These are phyloP conservation scores for Procambarus virginalis DNA, from an alignment of 1,140 invertebrate species.

Conservation along the genomic window DNA sequence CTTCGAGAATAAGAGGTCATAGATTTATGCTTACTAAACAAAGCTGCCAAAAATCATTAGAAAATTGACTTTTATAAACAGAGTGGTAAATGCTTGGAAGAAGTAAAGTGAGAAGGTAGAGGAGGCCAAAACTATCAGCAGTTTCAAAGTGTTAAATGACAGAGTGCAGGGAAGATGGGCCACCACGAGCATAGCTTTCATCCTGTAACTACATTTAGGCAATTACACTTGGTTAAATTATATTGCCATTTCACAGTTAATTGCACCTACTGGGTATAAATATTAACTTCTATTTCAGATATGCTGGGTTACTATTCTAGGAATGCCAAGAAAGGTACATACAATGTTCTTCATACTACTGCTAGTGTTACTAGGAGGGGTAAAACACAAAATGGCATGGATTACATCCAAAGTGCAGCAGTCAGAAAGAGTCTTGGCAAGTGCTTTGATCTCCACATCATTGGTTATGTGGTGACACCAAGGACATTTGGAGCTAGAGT, in stretches of 20 bases:
- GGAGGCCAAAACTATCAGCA: no score
- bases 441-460: constrained; percentile 8
- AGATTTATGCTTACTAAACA: no score
- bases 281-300: constrained; percentile 17
- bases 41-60: no score
- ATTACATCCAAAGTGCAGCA: constrained; percentile 12
- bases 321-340: not conserved
- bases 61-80: no score
- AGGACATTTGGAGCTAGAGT: constrained; percentile 39
- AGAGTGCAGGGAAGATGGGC: not conserved
- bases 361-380: constrained; percentile 19
- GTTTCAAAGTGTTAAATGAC: no score
- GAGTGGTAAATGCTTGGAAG: no score
- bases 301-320: constrained; percentile 17
- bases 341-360: constrained; percentile 41
- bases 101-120: no score
- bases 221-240: no score
- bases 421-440: constrained; percentile 30
- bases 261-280: no score
- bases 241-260: no score
- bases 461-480: constrained; percentile 38
- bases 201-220: no score
- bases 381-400: constrained; percentile 16
- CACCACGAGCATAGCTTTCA: not conserved
- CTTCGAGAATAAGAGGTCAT: no score